phyloP scores from a whole-genome alignment of 1,140 invertebrate genomes.

The Arctopsyche grandis region DNA sequence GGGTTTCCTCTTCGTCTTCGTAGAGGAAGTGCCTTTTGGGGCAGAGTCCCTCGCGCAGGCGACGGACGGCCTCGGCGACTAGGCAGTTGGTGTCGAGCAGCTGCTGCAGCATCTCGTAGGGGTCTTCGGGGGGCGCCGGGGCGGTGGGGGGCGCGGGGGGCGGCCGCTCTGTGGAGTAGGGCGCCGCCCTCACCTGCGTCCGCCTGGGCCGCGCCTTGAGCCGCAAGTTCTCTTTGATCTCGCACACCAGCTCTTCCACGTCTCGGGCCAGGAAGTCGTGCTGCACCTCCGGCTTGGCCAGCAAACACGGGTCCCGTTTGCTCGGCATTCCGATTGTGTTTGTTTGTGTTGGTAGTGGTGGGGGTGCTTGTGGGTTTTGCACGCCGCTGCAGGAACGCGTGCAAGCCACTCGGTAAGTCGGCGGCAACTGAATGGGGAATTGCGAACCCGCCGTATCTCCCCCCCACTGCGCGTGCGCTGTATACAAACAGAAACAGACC shows the following conservation, averaged over 20 bases:
- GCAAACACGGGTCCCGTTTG: conserved; percentile 47
- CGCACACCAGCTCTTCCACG: conserved; percentile 75
- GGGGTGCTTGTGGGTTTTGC: not conserved
- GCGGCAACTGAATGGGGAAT: conserved; percentile 31
- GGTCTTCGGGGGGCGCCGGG: conserved; percentile 65
- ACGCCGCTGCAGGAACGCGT: not conserved
- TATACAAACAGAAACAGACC: conserved; percentile 6
- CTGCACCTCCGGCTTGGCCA: conserved; percentile 48
- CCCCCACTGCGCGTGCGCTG: conserved; percentile 42
- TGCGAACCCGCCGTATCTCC: conserved; percentile 40
- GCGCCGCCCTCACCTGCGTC: conserved; percentile 67
- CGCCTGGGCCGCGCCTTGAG: conserved; percentile 63
- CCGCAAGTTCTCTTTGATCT: conserved; percentile 77
- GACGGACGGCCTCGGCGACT: conserved; percentile 77
- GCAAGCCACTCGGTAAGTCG: not conserved
- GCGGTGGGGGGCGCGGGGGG: conserved; percentile 57
- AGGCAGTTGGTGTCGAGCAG: conserved; percentile 72
- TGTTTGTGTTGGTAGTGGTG: conserved; percentile 26
- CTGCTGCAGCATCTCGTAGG: conserved; percentile 74
- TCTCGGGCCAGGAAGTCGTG: conserved; percentile 58
- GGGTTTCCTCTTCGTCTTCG: conserved; percentile 51
- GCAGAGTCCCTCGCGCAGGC: conserved; percentile 65
- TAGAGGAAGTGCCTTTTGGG: conserved; percentile 49
- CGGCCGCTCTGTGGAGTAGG: conserved; percentile 66
- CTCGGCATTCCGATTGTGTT: conserved; percentile 44